Evolutionary conservation across 2,888 invertebrate species (phyloP).

Genomic region (Aromia moschata): DNA sequence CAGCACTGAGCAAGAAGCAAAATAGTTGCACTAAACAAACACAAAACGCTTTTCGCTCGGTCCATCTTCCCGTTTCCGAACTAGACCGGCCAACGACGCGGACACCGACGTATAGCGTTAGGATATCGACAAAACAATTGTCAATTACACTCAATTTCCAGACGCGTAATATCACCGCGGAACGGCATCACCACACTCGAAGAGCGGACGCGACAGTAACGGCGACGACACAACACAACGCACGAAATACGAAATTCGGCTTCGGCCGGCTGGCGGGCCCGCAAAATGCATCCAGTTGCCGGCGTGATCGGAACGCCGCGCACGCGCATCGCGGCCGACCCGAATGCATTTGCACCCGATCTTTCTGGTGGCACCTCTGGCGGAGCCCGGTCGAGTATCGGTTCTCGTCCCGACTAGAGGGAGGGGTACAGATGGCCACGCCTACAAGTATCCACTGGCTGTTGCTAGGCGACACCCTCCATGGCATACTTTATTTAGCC

Average conservation of each 20-base stretch:
- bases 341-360: conserved; percentile 34
- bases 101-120: background rate
- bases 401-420: conserved; percentile 40
- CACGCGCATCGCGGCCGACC: conserved; percentile 25
- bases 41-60: too few species aligned
- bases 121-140: conserved; percentile 30
- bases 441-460: conserved; percentile 48
- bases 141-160: conserved; percentile 11
- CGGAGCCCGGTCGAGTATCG: conserved; percentile 26
- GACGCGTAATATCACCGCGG: conserved; percentile 3
- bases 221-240: conserved; percentile 4
- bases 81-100: too few species aligned
- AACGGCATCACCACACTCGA: too few species aligned
- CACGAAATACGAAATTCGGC: too few species aligned
- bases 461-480: conserved; percentile 53
- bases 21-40: too few species aligned
- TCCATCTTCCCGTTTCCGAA: too few species aligned
- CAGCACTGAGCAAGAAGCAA: too few species aligned
- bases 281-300: conserved; percentile 26
- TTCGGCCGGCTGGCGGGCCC: conserved; percentile 14
- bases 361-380: conserved; percentile 36
- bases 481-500: conserved; percentile 51
- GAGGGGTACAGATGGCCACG: conserved; percentile 43
- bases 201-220: background rate
- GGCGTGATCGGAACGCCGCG: conserved; percentile 22